These are phyloP conservation scores for Acestrorhynchus altus DNA, from an alignment of 2,797 vertebrate genomes.

Conservation along the genomic window DNA sequence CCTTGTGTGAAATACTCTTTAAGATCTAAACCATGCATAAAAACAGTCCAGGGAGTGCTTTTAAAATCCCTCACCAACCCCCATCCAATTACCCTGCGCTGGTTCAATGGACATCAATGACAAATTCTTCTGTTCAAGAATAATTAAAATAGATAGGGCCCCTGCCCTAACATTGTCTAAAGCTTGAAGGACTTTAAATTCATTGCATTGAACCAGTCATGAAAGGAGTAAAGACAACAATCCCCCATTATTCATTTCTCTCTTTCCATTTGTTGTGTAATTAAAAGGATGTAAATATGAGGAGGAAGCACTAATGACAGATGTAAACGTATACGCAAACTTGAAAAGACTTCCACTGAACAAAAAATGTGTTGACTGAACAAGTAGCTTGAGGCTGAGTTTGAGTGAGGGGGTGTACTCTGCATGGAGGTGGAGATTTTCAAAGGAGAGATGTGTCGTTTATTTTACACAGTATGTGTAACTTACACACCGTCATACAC, in stretches of 20 bases:
- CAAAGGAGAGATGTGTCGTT: constrained; percentile 2
- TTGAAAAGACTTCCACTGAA: constrained; percentile 7
- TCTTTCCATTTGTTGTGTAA: constrained; percentile 18
- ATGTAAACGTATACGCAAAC: neutral
- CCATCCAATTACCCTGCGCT: constrained; percentile 47
- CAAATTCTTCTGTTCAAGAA: constrained; percentile 47
- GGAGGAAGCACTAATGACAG: neutral
- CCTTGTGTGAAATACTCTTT: constrained; percentile 52
- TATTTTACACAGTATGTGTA: neutral
- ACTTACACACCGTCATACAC: neutral
- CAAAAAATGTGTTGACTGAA: neutral
- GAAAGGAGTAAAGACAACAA: constrained; percentile 17
- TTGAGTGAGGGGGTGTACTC: neutral
- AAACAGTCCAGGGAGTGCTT: constrained; percentile 49
- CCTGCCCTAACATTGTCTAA: constrained; percentile 32
- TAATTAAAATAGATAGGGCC: constrained; percentile 51
- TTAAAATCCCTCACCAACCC: constrained; percentile 46
- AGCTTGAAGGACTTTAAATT: constrained; percentile 26
- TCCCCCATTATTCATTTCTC: constrained; percentile 17
- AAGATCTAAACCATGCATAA: constrained; percentile 56
- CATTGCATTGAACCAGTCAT: constrained; percentile 19
- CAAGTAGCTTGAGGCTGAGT: neutral
- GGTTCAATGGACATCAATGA: constrained; percentile 53
- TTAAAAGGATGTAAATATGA: constrained; percentile 8
- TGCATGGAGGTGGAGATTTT: constrained; percentile 7